A percentile compares a stretch with the other conserved stretches of the same genome.
These are phyloP conservation scores for Calidris pygmaea DNA, from an alignment of 2,113 vertebrate species.

Conservation along the genomic window DNA sequence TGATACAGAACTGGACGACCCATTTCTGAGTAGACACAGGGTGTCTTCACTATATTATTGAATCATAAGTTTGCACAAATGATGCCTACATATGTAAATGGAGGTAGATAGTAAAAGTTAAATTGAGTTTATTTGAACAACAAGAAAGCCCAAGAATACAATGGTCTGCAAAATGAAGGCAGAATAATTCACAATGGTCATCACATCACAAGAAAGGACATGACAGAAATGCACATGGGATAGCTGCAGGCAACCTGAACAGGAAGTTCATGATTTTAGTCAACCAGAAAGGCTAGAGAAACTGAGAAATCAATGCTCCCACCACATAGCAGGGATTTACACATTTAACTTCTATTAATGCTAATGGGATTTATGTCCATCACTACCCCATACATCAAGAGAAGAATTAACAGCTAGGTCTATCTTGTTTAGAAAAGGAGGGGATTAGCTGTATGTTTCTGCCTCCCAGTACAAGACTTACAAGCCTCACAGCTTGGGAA, in stretches of 20 bases:
- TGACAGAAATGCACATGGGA: not conserved
- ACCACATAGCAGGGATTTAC: not conserved
- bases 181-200: not conserved
- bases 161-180: not conserved
- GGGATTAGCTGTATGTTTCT: constrained; percentile 16
- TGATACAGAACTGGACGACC: not conserved
- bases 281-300: not conserved
- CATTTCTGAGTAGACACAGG: not conserved
- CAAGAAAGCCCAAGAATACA: not conserved
- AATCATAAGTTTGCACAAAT: not conserved
- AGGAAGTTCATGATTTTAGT: not conserved
- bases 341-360: constrained; percentile 20
- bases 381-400: not conserved
- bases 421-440: constrained; percentile 14
- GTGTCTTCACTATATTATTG: not conserved
- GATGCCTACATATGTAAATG: not conserved
- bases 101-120: not conserved
- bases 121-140: not conserved
- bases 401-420: constrained; percentile 18
- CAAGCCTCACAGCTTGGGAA: not conserved
- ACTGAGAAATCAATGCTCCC: constrained; percentile 21
- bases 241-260: not conserved
- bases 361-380: constrained; percentile 28
- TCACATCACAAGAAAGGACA: not conserved
- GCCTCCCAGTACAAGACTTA: not conserved